Evolutionary conservation across 2,797 vertebrate genomes (phyloP).

Genomic region (Geotrypetes seraphini): DNA sequence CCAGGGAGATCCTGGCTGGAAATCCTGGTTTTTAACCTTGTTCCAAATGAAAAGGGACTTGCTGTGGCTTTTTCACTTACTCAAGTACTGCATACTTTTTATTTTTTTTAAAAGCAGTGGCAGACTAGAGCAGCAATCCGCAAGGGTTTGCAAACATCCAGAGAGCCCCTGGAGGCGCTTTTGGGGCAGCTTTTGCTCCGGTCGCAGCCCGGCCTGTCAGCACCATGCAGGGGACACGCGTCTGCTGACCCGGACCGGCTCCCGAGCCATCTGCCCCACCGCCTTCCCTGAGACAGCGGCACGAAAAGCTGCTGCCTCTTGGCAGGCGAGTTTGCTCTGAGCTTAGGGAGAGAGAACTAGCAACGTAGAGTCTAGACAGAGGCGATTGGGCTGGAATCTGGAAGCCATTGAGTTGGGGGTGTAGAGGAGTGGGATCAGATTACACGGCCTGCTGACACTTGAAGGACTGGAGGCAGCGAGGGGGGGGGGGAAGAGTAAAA

Average conservation of each 20-base stretch:
- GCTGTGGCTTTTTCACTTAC: too few species aligned
- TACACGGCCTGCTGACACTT: constrained; percentile 77
- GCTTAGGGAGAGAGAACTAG: constrained; percentile 50
- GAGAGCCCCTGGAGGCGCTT: too few species aligned
- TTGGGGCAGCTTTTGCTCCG: constrained; percentile 45
- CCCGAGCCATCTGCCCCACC: constrained; percentile 48
- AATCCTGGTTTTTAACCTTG: too few species aligned
- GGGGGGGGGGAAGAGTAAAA: too few species aligned
- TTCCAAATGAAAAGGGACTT: too few species aligned
- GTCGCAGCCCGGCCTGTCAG: too few species aligned
- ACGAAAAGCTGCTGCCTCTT: constrained; percentile 66
- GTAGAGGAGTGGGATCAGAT: constrained; percentile 64
- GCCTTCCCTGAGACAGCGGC: constrained; percentile 60
- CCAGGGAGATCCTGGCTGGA: too few species aligned
- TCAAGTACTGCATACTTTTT: too few species aligned
- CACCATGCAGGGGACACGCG: constrained; percentile 61
- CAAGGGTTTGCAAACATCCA: too few species aligned
- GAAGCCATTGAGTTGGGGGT: constrained; percentile 68
- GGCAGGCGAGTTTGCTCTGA: constrained; percentile 66
- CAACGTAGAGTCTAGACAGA: constrained; percentile 82
- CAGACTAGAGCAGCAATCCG: too few species aligned
- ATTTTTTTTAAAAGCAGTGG: too few species aligned
- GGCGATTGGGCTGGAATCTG: constrained; percentile 75
- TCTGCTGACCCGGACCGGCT: constrained; percentile 57
- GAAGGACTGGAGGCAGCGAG: too few species aligned